Percentiles rank a stretch among this genome's conserved stretches.
phyloP scores from a whole-genome alignment of 1,140 invertebrate species.

The Pomacea maculata region DNA sequence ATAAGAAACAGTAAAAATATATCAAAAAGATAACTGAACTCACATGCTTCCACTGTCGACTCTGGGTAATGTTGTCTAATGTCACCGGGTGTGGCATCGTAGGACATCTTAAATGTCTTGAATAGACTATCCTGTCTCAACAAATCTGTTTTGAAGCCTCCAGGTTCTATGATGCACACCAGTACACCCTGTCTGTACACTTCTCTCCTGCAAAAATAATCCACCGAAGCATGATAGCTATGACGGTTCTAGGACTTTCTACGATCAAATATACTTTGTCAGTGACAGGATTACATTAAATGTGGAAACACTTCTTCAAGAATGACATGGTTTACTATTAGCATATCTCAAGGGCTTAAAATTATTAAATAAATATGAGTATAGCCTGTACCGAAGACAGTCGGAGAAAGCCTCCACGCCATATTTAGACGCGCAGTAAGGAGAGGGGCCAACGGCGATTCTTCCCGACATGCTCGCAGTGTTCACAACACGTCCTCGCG shows the following conservation, averaged over 20 bases:
- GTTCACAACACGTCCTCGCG: slow-evolving; percentile 41
- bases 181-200: slow-evolving; percentile 20
- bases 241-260: too few species aligned
- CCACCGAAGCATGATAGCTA: too few species aligned
- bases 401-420: slow-evolving; percentile 44
- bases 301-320: too few species aligned
- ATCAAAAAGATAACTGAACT: too few species aligned
- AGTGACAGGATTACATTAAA: too few species aligned
- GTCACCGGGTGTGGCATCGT: not conserved
- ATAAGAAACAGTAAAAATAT: too few species aligned
- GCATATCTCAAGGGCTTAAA: too few species aligned
- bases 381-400: slow-evolving; percentile 28
- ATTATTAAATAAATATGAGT: too few species aligned
- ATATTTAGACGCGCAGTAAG: slow-evolving; percentile 40
- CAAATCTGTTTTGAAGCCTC: slow-evolving; percentile 20
- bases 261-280: too few species aligned
- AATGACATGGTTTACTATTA: too few species aligned
- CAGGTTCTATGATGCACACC: slow-evolving; percentile 25
- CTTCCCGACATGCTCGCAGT: slow-evolving; percentile 32
- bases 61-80: slow-evolving; percentile 1
- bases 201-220: slow-evolving; percentile 10
- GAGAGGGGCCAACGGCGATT: slow-evolving; percentile 5
- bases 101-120: not conserved
- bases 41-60: not conserved
- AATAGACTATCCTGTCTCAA: not conserved